A percentile compares a stretch with the other conserved stretches of the same genome.
Conservation (phyloP, 53 echinoderm and acorn worm species). For the Paracentrotus lividus region DNA sequence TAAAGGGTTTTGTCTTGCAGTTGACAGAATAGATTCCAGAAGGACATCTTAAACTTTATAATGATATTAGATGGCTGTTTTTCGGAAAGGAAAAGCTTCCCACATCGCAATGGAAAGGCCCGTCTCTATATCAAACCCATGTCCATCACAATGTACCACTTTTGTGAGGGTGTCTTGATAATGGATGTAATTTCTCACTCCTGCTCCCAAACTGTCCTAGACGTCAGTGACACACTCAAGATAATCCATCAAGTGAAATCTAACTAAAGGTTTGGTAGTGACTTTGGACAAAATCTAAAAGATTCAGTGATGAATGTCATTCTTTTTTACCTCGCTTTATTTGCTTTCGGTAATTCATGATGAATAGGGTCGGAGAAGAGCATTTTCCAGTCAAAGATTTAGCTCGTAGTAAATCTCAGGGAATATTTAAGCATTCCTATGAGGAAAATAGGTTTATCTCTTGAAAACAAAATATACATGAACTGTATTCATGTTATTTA, state of each 20-base stretch:
- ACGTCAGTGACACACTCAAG: slow-evolving; percentile 12
- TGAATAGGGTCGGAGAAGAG: slow-evolving; percentile 22
- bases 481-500: slow-evolving; percentile 1
- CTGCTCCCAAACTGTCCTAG: slow-evolving; percentile 20
- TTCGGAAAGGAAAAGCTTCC: neutral
- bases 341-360: neutral
- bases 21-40: too few relatives aligned
- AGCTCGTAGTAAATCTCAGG: neutral
- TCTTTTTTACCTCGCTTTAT: slow-evolving; percentile 17
- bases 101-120: neutral
- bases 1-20: too few relatives aligned
- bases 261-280: neutral
- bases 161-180: slow-evolving; percentile 40
- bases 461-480: neutral
- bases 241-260: slow-evolving; percentile 24
- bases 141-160: slow-evolving; percentile 18
- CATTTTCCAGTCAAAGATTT: neutral
- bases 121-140: neutral
- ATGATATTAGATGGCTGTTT: neutral
- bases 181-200: slow-evolving; percentile 56
- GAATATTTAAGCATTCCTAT: neutral
- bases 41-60: too few relatives aligned
- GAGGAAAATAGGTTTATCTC: neutral
- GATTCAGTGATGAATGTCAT: slow-evolving; percentile 20
- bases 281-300: neutral